Evolutionary conservation across 1,140 invertebrate species (phyloP).

Genomic region (Papilio polytes): DNA sequence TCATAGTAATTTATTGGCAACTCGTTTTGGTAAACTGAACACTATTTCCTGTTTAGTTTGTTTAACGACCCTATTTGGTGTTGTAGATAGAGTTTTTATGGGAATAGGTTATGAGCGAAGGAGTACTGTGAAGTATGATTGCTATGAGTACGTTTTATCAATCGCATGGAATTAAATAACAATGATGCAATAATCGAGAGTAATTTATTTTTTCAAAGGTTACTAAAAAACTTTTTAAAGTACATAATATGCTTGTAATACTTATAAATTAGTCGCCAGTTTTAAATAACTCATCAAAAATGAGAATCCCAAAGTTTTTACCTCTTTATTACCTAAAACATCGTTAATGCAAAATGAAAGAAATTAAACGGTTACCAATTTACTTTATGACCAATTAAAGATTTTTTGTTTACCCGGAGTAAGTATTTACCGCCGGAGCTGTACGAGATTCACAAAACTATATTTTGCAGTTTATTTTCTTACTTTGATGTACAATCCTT

Average conservation of each 20-base stretch:
- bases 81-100: not conserved
- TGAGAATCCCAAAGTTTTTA: not conserved
- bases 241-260: no score
- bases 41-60: slow-evolving; percentile 35
- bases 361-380: slow-evolving; percentile 7
- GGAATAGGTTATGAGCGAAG: not conserved
- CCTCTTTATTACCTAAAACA: not conserved
- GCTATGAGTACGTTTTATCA: not conserved
- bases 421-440: not conserved
- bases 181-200: no score
- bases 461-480: slow-evolving; percentile 1
- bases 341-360: slow-evolving; percentile 8
- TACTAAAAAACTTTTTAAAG: no score
- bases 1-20: slow-evolving; percentile 31
- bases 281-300: not conserved
- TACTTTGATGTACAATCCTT: not conserved
- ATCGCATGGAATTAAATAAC: no score
- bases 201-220: no score
- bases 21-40: slow-evolving; percentile 31
- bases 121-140: not conserved
- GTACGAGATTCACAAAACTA: not conserved
- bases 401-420: not conserved
- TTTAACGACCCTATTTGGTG: slow-evolving; percentile 15
- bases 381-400: not conserved
- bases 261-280: not conserved